A percentile compares a stretch with the other conserved stretches of the same genome.
Evolutionary conservation across 2,113 vertebrate genomes (phyloP).

Genomic region (Arvicanthis niloticus): DNA sequence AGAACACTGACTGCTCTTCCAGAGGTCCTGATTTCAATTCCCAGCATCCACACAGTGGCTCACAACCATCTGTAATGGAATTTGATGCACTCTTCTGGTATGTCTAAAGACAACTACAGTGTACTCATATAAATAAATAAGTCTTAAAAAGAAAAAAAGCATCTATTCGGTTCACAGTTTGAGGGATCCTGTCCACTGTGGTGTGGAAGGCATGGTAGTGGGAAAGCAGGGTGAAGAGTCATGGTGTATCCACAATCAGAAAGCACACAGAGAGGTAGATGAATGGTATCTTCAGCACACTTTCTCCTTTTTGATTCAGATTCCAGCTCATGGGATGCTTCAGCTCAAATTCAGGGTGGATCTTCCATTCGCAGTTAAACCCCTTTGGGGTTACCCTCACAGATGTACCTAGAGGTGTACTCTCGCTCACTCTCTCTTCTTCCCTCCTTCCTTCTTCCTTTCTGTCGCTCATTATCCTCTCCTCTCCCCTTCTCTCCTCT

Average conservation of each 20-base stretch:
- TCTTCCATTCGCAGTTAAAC: not conserved
- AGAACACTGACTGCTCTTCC: too few relatives aligned
- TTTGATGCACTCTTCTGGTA: too few relatives aligned
- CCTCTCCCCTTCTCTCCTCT: not conserved
- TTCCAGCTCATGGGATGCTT: not conserved
- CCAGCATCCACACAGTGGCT: too few relatives aligned
- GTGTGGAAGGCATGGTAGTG: not conserved
- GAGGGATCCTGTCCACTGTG: not conserved
- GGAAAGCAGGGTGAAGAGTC: not conserved
- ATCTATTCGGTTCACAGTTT: too few relatives aligned
- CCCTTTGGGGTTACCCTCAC: not conserved
- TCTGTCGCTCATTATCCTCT: not conserved
- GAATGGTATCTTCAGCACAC: not conserved
- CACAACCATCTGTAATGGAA: too few relatives aligned
- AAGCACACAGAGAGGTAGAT: not conserved
- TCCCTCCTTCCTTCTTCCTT: too few relatives aligned
- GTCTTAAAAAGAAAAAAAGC: not conserved
- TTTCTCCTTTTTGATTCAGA: not conserved
- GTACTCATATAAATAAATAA: too few relatives aligned
- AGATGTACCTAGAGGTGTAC: not conserved
- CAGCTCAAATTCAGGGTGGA: not conserved
- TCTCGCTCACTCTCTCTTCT: not conserved
- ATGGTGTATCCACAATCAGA: not conserved
- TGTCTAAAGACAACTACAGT: too few relatives aligned
- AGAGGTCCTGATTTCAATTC: too few relatives aligned